Conservation (phyloP, 2,797 vertebrate species). For the Trachops cirrhosus region DNA sequence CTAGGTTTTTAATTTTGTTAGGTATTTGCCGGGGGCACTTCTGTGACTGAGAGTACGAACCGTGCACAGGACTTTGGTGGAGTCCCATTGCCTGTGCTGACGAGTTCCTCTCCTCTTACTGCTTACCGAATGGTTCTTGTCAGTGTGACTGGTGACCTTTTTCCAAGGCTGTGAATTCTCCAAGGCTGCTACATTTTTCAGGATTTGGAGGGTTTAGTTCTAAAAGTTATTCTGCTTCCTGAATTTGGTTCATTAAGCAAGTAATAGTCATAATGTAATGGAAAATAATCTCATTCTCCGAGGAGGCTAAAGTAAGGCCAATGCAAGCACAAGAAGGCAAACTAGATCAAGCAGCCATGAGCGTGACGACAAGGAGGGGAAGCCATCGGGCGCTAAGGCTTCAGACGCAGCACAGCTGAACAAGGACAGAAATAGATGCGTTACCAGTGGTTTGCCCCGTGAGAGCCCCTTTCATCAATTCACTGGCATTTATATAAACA, state of each 20-base stretch:
- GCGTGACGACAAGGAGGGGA: slow-evolving; percentile 22
- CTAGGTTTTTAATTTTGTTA: background rate
- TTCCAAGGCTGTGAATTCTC: background rate
- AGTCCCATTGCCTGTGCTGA: rapidly evolving
- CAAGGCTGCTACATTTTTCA: background rate
- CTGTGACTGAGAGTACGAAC: background rate
- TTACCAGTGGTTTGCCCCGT: background rate
- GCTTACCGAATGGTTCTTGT: background rate
- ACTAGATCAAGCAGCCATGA: slow-evolving; percentile 39
- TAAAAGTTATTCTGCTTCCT: slow-evolving; percentile 67
- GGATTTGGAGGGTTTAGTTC: background rate
- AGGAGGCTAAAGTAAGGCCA: slow-evolving; percentile 34
- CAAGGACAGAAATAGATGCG: background rate
- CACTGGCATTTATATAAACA: background rate
- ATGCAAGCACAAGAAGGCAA: slow-evolving; percentile 46
- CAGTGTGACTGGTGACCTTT: background rate
- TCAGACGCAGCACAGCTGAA: slow-evolving; percentile 39
- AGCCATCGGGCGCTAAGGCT: slow-evolving; percentile 51
- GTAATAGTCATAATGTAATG: slow-evolving; percentile 55
- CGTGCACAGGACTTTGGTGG: rapidly evolving
- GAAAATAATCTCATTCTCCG: slow-evolving; percentile 61
- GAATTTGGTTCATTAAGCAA: slow-evolving; percentile 70
- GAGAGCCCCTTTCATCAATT: slow-evolving; percentile 25
- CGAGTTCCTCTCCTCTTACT: background rate
- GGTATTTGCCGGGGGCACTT: rapidly evolving